Base-by-base conservation (phyloP, 2,888 invertebrate genomes). In the Camponotus fellah region DNA sequence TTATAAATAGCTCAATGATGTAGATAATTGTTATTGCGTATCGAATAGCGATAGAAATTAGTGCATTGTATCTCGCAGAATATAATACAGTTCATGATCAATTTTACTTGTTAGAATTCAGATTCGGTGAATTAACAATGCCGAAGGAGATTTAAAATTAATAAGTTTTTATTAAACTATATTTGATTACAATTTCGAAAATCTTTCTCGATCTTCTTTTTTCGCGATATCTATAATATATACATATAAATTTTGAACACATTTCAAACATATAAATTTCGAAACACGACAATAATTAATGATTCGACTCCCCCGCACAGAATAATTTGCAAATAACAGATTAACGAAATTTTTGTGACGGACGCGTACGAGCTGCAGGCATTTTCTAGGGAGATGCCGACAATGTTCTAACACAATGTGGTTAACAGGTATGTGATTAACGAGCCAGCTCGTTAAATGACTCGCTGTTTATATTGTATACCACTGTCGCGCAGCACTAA, bases 351-450 rank as follows among this genome's bases (percentile, higher is more conserved):
- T 83, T 83, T 77, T 77, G 62, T 65, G 83, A 83, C 77, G 77
- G 43, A 40, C 49, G 46, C 40, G 3, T 32, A 46, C 43, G 26
- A 80, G 40, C 80, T 65, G 56, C 68, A n/a, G 49, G n/a, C 62
- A 81, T 56, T 83, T 87, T 83, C 83, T 77, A 58, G 56, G 26
- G 53, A 40, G 62, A 53, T 62, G 71, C 46, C 56, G 75, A 56
- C 80, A 79, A 80, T 56, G 21, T 26, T 68, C 82, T 56, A 65
- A 76, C 72, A 79, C 86, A 83, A 84, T 83, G 81, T 72, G 68
- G 85, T 85, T 87, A 85, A 76, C 86, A 82, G 86, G 85, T 87
- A 85, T 87, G 84, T 83, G 87, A 88, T 87, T 87, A 85, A 88
- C 84, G 84, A 85, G 65, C 82, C 49, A 74, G 66, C 75, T 86